These are phyloP conservation scores for Hypomecis punctinalis DNA, from an alignment of 2,888 invertebrate species.

Conservation along the genomic window DNA sequence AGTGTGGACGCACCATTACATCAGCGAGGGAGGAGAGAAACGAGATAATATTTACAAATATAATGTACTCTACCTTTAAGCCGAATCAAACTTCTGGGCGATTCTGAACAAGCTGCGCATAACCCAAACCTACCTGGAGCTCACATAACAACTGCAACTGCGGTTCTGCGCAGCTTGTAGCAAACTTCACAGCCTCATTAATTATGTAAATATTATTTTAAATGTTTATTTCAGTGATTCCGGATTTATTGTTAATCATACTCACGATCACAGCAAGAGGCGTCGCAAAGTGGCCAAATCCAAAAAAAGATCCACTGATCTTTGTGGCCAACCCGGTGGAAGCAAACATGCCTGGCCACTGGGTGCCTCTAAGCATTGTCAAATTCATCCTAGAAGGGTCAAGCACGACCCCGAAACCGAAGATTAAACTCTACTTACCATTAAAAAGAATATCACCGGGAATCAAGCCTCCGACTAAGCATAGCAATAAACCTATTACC, in stretches of 20 bases:
- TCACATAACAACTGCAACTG: no score
- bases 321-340: slow-evolving; percentile 69
- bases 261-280: slow-evolving; percentile 20
- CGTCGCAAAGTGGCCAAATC: slow-evolving; percentile 45
- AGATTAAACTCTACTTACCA: neutral
- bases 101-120: no score
- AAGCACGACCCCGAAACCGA: slow-evolving; percentile 3
- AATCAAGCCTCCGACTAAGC: neutral
- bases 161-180: no score
- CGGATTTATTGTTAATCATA: slow-evolving; percentile 33
- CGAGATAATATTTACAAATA: no score
- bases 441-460: no score
- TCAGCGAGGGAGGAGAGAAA: no score
- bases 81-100: no score
- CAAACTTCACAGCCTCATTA: no score
- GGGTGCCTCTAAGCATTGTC: slow-evolving; percentile 65
- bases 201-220: no score
- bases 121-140: no score
- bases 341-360: slow-evolving; percentile 67
- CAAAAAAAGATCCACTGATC: slow-evolving; percentile 45
- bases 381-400: slow-evolving; percentile 45
- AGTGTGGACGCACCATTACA: no score
- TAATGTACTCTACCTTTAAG: no score
- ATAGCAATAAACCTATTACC: neutral
- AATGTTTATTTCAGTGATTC: slow-evolving; percentile 43